Percentiles rank a stretch among this genome's conserved stretches.
Conservation (phyloP, 2,888 invertebrate genomes). For the Erynnis tages region DNA sequence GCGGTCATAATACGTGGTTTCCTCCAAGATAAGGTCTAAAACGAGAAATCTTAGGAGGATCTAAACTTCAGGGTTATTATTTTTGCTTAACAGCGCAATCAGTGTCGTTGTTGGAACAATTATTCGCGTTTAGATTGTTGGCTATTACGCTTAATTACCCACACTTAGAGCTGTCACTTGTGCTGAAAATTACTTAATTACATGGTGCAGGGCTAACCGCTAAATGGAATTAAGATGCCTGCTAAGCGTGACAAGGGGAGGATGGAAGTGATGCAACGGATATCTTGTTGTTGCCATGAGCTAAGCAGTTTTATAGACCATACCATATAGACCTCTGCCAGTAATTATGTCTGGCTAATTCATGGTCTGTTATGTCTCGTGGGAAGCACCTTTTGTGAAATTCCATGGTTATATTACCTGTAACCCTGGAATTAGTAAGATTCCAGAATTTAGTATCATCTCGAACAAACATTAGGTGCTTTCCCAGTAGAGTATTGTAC, state of each 20-base stretch:
- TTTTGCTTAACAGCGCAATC: not conserved
- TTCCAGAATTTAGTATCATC: too few species aligned
- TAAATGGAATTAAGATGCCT: slow-evolving; percentile 7
- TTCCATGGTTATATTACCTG: too few species aligned
- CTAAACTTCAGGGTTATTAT: slow-evolving; percentile 2
- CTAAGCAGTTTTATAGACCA: too few species aligned
- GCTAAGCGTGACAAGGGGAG: slow-evolving; percentile 3
- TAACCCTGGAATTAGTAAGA: too few species aligned
- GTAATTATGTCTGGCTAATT: too few species aligned
- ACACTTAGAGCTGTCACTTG: not conserved
- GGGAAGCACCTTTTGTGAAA: too few species aligned
- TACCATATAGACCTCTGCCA: too few species aligned
- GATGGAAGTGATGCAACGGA: not conserved
- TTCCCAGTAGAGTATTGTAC: too few species aligned
- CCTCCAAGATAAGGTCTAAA: not conserved
- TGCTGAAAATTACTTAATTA: slow-evolving; percentile 15
- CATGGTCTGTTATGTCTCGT: too few species aligned
- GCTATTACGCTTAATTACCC: slow-evolving; percentile 7
- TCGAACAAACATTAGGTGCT: too few species aligned
- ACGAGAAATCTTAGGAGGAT: not conserved
- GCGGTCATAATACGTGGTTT: not conserved
- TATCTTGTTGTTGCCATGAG: not conserved
- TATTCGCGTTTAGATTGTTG: not conserved
- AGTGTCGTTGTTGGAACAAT: slow-evolving; percentile 6
- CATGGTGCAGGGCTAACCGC: not conserved